Conservation (phyloP, 2,797 vertebrate genomes). For the Phalloptychus januarius region DNA sequence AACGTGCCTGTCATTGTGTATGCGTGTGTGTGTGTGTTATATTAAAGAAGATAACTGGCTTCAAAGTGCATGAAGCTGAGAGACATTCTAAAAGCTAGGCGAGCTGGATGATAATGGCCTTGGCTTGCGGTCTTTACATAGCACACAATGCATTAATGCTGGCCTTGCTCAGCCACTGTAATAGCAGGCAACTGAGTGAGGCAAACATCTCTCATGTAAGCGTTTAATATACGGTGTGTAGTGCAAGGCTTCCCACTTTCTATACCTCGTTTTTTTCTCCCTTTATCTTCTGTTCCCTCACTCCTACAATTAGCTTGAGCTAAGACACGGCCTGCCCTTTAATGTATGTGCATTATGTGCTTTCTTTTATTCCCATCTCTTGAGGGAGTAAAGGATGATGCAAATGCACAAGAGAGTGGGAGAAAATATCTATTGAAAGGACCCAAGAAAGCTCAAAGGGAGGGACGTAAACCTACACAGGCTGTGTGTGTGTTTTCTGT, state of each 20-base stretch:
- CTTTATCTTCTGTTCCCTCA: slow-evolving; percentile 2
- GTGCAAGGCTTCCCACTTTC: slow-evolving; percentile 26
- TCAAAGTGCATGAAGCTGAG: slow-evolving; percentile 50
- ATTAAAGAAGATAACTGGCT: slow-evolving; percentile 38
- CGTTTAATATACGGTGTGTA: slow-evolving; percentile 33
- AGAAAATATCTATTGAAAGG: slow-evolving; percentile 33
- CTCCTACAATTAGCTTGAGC: slow-evolving; percentile 48
- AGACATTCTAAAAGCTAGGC: slow-evolving; percentile 54
- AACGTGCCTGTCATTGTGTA: slow-evolving; percentile 18
- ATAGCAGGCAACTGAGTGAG: slow-evolving; percentile 37
- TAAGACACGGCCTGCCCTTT: slow-evolving; percentile 37
- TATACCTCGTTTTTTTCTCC: slow-evolving; percentile 23
- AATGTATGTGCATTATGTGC: slow-evolving; percentile 35
- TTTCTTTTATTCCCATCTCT: slow-evolving; percentile 28
- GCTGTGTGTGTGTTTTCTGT: slow-evolving; percentile 27
- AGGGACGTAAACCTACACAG: slow-evolving; percentile 5
- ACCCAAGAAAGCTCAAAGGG: slow-evolving; percentile 24
- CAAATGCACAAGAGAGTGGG: slow-evolving; percentile 19
- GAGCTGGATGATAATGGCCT: slow-evolving; percentile 63
- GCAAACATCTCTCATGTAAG: slow-evolving; percentile 40
- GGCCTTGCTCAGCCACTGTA: slow-evolving; percentile 47
- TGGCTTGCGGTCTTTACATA: slow-evolving; percentile 62
- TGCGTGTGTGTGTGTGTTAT: not conserved
- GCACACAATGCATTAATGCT: slow-evolving; percentile 59
- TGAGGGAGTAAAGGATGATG: slow-evolving; percentile 31